These are phyloP conservation scores for Trichacis sp. DNA, from an alignment of 2,888 invertebrate species.

Conservation along the genomic window DNA sequence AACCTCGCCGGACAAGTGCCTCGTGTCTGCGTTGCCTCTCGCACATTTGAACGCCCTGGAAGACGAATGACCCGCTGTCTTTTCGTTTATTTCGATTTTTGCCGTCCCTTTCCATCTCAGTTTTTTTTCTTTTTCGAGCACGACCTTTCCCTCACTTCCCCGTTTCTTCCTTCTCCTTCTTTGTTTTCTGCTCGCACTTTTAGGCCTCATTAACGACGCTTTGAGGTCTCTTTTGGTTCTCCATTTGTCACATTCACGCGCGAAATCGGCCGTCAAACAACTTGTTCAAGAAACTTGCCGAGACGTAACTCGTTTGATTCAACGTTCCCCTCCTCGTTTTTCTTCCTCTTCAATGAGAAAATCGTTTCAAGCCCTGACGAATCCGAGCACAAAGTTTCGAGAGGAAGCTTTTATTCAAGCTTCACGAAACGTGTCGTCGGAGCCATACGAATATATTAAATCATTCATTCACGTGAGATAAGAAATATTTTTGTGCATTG, in stretches of 20 bases:
- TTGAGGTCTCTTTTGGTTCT: constrained; percentile 49
- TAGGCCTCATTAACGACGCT: constrained; percentile 64
- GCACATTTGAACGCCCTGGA: constrained; percentile 59
- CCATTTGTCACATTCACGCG: constrained; percentile 24
- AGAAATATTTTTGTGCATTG: neutral
- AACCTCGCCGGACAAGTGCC: constrained; percentile 38
- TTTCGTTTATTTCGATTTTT: constrained; percentile 52
- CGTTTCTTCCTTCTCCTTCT: constrained; percentile 40
- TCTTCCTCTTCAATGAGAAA: neutral
- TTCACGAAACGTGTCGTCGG: neutral
- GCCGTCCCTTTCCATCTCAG: constrained; percentile 29
- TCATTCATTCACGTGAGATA: neutral
- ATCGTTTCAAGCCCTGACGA: too few species aligned
- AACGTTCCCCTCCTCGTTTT: neutral
- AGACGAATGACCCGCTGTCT: constrained; percentile 57
- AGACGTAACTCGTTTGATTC: constrained; percentile 5
- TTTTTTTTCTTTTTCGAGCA: constrained; percentile 18
- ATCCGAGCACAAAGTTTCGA: too few species aligned
- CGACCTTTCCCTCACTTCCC: constrained; percentile 19
- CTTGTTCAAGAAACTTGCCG: too few species aligned
- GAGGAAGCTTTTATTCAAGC: neutral
- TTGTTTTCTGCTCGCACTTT: constrained; percentile 50
- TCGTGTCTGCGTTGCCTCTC: constrained; percentile 37
- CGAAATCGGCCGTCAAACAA: constrained; percentile 28
- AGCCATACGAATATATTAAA: neutral